Evolutionary conservation across 2,113 vertebrate genomes (phyloP).

Genomic region (Hippolais icterina): DNA sequence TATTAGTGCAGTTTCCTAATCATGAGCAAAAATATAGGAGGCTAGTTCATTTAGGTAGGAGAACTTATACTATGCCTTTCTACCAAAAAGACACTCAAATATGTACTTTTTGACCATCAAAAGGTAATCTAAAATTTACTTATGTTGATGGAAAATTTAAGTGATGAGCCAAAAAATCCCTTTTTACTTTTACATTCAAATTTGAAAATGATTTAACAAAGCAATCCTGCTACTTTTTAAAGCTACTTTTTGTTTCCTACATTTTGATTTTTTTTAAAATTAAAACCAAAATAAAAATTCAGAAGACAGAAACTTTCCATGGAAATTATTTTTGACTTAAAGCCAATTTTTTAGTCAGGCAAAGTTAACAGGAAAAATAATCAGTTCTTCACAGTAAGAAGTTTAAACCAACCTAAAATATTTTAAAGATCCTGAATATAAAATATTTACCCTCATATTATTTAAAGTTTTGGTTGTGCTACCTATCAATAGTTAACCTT

Average conservation of each 20-base stretch:
- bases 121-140: neutral
- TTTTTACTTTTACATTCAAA: neutral
- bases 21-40: neutral
- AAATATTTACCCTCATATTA: neutral
- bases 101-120: neutral
- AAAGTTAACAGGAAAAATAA: neutral
- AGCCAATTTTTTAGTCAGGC: neutral
- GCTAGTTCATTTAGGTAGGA: neutral
- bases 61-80: neutral
- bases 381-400: neutral
- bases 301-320: neutral
- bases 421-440: neutral
- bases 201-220: neutral
- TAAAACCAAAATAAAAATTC: neutral
- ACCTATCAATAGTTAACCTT: neutral
- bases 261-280: neutral
- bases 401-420: neutral
- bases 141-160: neutral
- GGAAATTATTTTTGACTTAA: neutral
- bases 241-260: neutral
- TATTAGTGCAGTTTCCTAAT: accelerated
- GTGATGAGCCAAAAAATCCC: neutral
- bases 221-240: neutral
- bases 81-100: neutral
- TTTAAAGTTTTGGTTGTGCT: neutral